Base-by-base conservation (phyloP, 2,797 vertebrate genomes). In the Psittacula echo region DNA sequence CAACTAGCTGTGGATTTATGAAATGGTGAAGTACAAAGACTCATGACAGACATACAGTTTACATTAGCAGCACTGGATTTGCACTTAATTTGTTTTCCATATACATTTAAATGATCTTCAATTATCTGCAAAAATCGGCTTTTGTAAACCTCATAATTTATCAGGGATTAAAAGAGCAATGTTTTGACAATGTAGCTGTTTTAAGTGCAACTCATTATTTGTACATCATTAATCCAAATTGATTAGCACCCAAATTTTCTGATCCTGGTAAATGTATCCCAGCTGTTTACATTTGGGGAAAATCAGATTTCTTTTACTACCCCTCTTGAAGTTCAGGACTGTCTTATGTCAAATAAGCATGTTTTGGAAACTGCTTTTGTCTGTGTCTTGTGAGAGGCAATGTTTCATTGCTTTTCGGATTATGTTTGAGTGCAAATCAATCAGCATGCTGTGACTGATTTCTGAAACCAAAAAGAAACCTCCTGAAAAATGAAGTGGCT, bases 141-240 rank as follows among this genome's bases (percentile, higher is more conserved):
- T 97, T 97, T 95, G 94, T 97, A 97, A 98, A 97, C 95, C 75
- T 89, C 97, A 97, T 98, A 95, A 97, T 97, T 98, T 98, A 97
- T 95, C 76, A 94, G 79, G 96, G 95, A 97, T 97, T 98, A 97
- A 97, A 98, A 96, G 85, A 97, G 48, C 82, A 96, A 64, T 98
- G 95, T 98, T 98, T 98, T 98, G 98, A 98, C 97, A 98, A 97
- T 67, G 92, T 32, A 94, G 92, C 90, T 97, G 96, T 96, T 97
- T 97, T 97, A 97, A 96, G 66, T 94, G 95, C 93, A 97, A 94
- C 91, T 97, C 86, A 81, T 97, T 97, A 96, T 96, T 97, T 97
- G 94, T 97, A 95, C 87, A 84, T 95, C 95, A 96, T 97, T 97
- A 97, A 97, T 97, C 76, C 93, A 95, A 95, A 81, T 51, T 96